Base-by-base conservation (phyloP, 2,113 vertebrate species). In the Ciconia maguari region DNA sequence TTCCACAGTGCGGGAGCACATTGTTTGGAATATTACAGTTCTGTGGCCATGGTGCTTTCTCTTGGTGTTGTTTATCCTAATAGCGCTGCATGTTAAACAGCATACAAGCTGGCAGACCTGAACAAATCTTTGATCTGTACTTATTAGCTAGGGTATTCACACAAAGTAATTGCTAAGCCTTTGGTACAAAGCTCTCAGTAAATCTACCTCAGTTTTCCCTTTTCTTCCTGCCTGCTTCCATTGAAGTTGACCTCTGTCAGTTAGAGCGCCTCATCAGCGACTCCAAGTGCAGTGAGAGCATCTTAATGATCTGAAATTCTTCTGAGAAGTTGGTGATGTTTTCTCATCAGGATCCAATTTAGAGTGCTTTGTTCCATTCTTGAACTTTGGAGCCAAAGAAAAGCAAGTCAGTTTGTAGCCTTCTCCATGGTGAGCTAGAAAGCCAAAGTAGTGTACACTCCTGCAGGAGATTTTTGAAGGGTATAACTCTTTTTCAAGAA, bases 301-400 rank as follows among this genome's bases (percentile, higher is more conserved):
- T 97, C 97, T 98, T 99, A 99, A 99, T 98, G 98, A 98, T 98
- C 97, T 98, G 98, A 98, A 98, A 98, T 99, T 99, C 98, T 98
- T 98, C 97, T 97, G 98, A 98, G 98, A 98, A 98, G 97, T 98
- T 98, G 97, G 97, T 98, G 98, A 98, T 98, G 98, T 99, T 99
- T 99, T 98, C 98, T 98, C 98, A 99, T 99, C 98, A 99, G 98
- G 98, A 98, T 98, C 98, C 98, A 99, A 99, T 99, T 99, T 99
- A 99, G 98, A 98, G 98, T 96, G 98, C 98, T 99, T 99, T 99
- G 98, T 99, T 99, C 98, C 98, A 98, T 98, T 98, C 98, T 98
- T 98, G 98, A 98, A 98, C 98, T 98, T 98, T 97, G 96, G 97
- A 98, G 97, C 97, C 97, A 97, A 98, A 98, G 97, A 97, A 98